Conservation (phyloP, 30 jellyfish, hydroid and myxozoan genomes). For the Pelagia noctiluca region DNA sequence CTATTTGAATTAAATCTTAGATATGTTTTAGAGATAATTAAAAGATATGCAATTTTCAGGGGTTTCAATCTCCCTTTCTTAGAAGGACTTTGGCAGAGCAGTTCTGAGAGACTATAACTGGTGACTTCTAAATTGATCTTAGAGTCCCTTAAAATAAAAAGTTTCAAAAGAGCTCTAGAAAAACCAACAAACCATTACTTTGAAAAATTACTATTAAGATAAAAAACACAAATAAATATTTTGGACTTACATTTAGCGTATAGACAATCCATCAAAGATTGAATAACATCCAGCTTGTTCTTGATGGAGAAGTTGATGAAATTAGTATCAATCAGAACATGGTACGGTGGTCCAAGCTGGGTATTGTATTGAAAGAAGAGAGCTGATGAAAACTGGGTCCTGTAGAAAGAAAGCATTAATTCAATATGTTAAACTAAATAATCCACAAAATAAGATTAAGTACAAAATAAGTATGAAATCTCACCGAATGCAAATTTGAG, state of each 20-base stretch:
- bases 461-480: too few relatives aligned
- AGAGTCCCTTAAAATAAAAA: too few relatives aligned
- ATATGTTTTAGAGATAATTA: too few relatives aligned
- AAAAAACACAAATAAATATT: background rate
- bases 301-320: conserved; percentile 97
- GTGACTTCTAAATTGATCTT: too few relatives aligned
- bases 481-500: too few relatives aligned
- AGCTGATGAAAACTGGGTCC: conserved; percentile 96
- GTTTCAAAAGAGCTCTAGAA: background rate
- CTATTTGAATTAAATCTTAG: too few relatives aligned
- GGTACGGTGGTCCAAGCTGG: conserved; percentile 99
- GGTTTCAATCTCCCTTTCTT: too few relatives aligned
- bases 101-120: too few relatives aligned
- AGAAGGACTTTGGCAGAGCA: too few relatives aligned
- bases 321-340: conserved; percentile 97
- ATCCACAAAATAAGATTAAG: too few relatives aligned
- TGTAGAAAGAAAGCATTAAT: conserved; percentile 18
- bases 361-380: conserved; percentile 96
- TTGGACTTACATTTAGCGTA: conserved; percentile 99
- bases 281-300: conserved; percentile 94
- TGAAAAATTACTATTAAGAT: background rate
- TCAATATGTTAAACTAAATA: background rate
- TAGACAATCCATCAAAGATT: conserved; percentile 96
- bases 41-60: too few relatives aligned
- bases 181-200: background rate